Evolutionary conservation across 1,140 invertebrate species (phyloP).

Genomic region (Aporrectodea caliginosa): DNA sequence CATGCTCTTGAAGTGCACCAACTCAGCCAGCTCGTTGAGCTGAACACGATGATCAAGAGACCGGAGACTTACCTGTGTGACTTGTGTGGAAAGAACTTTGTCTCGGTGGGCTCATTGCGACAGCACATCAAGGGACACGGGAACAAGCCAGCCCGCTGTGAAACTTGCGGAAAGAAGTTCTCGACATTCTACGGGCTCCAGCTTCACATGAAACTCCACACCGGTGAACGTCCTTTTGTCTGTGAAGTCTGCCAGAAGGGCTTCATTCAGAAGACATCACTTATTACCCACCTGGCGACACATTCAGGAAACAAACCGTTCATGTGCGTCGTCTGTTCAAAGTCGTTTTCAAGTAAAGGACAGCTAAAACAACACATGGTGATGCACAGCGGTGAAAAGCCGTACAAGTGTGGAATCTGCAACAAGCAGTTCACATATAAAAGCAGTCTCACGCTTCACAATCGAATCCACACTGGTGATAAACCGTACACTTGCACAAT

Average conservation of each 20-base stretch:
- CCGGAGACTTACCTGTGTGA: conserved; percentile 55
- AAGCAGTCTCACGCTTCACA: conserved; percentile 78
- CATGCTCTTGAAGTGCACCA: neutral
- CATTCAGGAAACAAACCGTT: conserved; percentile 59
- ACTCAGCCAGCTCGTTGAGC: neutral
- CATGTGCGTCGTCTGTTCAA: conserved; percentile 70
- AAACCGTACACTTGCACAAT: conserved; percentile 49
- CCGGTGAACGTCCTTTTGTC: conserved; percentile 82
- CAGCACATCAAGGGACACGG: conserved; percentile 93
- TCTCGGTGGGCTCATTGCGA: conserved; percentile 87
- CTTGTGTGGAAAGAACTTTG: conserved; percentile 84
- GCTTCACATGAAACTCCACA: conserved; percentile 82
- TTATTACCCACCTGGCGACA: conserved; percentile 32
- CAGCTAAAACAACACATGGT: conserved; percentile 15
- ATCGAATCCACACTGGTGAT: conserved; percentile 73
- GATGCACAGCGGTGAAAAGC: conserved; percentile 38
- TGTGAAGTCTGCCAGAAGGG: conserved; percentile 78
- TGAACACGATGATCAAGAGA: neutral
- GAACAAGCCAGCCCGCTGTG: conserved; percentile 76
- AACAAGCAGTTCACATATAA: conserved; percentile 53
- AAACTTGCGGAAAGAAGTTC: conserved; percentile 83
- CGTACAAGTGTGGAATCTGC: conserved; percentile 46
- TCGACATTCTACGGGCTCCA: conserved; percentile 58
- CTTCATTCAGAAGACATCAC: conserved; percentile 65
- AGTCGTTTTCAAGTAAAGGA: conserved; percentile 41